Evolutionary conservation across 2,113 vertebrate genomes (phyloP), one percentile per base, ranked within the genome.

Genomic region (Struthidea cinerea): DNA sequence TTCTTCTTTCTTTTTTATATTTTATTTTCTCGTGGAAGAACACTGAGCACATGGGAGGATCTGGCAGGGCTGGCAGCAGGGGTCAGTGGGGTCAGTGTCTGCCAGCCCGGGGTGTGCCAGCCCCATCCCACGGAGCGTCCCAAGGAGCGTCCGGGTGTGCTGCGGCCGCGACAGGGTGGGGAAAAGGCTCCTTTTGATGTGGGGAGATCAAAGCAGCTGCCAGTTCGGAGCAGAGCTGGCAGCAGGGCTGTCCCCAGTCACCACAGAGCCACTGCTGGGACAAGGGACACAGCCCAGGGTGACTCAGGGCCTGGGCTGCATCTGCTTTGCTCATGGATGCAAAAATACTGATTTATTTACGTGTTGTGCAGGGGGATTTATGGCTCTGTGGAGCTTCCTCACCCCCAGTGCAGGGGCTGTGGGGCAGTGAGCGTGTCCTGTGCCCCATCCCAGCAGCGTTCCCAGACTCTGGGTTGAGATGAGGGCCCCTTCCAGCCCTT

Each of bases 141-240:
- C 2, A 2, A 4, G 0, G 2, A 11, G 24, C 0, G 53, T 47
- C 93, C 20, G 86, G 47, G 13, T 3, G 1, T 0, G 1, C 67
- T 68, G 60, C 0, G 27, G 69, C 74, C 8, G 7, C 2, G 6
- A 18, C 30, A 0, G 57, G 33, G 67, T 0, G 7, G 63, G 30
- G 53, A 73, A 47, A 23, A 4, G 1, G 13, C 35, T 53, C 49
- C 14, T 41, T 76, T 70, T 82, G 67, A 83, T 90, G 86, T 59
- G 39, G 11, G 0, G 27, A 88, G 57, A 92, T 88, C 35, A 94
- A 94, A 95, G 71, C 6, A 41, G 16, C 28, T 13, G 0, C 49
- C 61, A 80, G n/a, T 44, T 16, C 16, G 68, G 27, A 84, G 80
- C 81, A 28, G 90, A 60, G 63, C 84, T 76, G 63, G 69, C 49